Base-by-base conservation (phyloP, 2,888 invertebrate species). In the Lasioglossum figueresi region DNA sequence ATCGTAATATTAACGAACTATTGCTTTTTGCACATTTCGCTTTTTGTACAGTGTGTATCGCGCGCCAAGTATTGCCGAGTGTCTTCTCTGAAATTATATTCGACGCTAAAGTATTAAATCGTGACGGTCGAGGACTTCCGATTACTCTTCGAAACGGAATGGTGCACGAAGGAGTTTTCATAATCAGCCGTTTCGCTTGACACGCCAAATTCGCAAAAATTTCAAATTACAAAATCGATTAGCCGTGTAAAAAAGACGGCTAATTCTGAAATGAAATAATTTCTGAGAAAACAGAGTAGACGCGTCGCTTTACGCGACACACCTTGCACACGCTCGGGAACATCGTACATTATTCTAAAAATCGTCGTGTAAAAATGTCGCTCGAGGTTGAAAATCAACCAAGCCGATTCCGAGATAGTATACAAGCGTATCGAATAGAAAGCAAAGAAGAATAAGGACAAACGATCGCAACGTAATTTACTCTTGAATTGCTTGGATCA, bases 21-120 rank as follows among this genome's bases (percentile, higher is more conserved):
- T 93, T 92, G 92, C 91, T 93, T 86, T 88, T 90, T 85, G 89
- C 90, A 88, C 88, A 88, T 87, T 74, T 88, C 77, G 82, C 91
- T 12, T n/a, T 56, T 88, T 82, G n/a, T 40, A 70, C 37, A 70
- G n/a, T n/a, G 40, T 40, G 70, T 70, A 40, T 70, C 40, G 40
- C 40, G 37, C 70, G 23, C 37, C 23, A 40, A 70, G 12, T n/a
- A 40, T 40, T 40, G 37, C 40, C 40, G n/a, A n/a, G 23, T n/a
- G 40, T 70, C 37, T 37, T 40, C 70, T 70, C 70, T n/a, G 40
- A 70, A 37, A 70, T 37, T 70, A 40, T 27, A 12, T 34, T 34
- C 6, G 34, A 66, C 31, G 16, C 16, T 5, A 59, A 59, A 16
- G 31, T 66, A 37, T 37, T 4, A 4, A 10, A 37, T 37, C 23